Conservation (phyloP, 2,113 vertebrate genomes). For the Nyctereutes procyonoides region DNA sequence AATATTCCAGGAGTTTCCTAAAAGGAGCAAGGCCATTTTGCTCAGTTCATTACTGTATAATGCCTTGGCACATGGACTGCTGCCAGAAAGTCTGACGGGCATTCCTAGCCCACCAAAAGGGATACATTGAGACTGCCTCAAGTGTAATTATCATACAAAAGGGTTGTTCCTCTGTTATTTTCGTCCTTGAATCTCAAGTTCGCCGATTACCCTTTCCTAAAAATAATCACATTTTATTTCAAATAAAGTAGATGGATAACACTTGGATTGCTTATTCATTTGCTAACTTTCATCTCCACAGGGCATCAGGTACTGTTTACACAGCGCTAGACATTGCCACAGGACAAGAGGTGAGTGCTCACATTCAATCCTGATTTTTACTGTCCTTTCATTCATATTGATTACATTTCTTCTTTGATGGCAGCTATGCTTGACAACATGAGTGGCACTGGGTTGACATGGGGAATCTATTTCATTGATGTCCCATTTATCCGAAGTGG, state of each 20-base stretch:
- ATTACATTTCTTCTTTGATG: slow-evolving; percentile 23
- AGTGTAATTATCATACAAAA: background rate
- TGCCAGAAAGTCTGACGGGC: slow-evolving; percentile 14
- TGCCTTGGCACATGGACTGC: too few relatives aligned
- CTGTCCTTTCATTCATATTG: slow-evolving; percentile 38
- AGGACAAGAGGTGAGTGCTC: slow-evolving; percentile 94
- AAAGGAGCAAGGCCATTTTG: slow-evolving; percentile 38
- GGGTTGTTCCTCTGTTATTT: background rate
- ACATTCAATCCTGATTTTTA: background rate
- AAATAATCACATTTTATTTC: slow-evolving; percentile 40
- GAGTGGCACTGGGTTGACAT: background rate
- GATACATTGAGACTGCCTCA: background rate
- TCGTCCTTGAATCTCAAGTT: slow-evolving; percentile 31
- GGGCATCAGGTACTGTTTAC: slow-evolving; percentile 98
- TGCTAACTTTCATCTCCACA: slow-evolving; percentile 81
- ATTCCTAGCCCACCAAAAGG: background rate
- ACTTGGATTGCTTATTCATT: slow-evolving; percentile 43
- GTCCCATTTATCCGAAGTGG: background rate
- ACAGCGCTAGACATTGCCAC: slow-evolving; percentile 99
- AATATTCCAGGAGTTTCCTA: slow-evolving; percentile 17
- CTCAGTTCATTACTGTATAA: background rate
- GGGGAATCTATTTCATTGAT: background rate
- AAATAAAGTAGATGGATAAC: background rate
- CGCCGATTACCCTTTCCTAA: slow-evolving; percentile 1
- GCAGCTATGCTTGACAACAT: background rate